Base-by-base conservation (phyloP, 1,140 invertebrate species). In the Lepidostoma basale region DNA sequence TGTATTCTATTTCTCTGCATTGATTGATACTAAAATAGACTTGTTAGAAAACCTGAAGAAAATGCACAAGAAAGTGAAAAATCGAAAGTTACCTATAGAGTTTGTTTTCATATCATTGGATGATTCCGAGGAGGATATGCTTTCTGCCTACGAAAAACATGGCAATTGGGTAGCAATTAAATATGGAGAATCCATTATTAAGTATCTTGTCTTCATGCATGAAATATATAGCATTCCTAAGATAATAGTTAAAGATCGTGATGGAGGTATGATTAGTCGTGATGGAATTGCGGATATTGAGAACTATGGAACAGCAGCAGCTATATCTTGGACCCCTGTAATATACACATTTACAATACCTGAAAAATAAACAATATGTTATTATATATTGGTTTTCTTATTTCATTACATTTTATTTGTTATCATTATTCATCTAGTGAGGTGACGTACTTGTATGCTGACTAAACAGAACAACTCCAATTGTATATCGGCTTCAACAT, bases 271-370 rank as follows among this genome's bases (percentile, higher is more conserved):
- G 9, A 62, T 62, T 22, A 62, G 60, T 30, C 18, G 42, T 16
- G 42, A 62, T 33, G 60, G 60, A 23, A 62, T 49, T 12, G 6
- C 1, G 12, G 60, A 62, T 18, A 47, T 62, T 47, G 40, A 62
- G 6, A 30, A 47, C 4, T 62, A 62, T 62, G 44, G 60, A 18
- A 36, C 14, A 16, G 42, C 18, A 28, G 60, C 60, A 12, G 44
- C 47, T 12, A 20, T 62, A 47, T 47, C 44, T 10, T 62, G 60
- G 60, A 47, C 42, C 26, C 22, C 56, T 8, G 23, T 16, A 14
- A n/a, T 25, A n/a, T 23, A 40, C 42, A 42, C n/a, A 23, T 60
- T 60, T 42, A 23, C 20, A 23, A 60, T 60, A 40, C 56, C 56
- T 4, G 16, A 33, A 30, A 8, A 6, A 33, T n/a, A n/a, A n/a